Evolutionary conservation across 2,888 invertebrate genomes (phyloP), one percentile per base, ranked within the genome.

Genomic region (Epinotia bilunana): DNA sequence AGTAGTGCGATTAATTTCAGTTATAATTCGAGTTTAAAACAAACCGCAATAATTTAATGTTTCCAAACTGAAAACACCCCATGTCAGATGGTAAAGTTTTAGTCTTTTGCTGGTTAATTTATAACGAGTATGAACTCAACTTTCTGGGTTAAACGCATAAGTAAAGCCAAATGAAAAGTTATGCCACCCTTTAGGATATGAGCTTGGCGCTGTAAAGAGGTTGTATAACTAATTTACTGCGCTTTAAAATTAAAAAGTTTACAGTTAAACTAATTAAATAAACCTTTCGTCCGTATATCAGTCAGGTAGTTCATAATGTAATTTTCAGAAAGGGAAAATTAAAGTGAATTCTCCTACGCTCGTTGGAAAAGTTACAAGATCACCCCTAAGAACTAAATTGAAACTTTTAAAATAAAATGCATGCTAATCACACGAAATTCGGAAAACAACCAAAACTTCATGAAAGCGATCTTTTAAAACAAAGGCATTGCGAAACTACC

Each of bases 171-270:
- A 84, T 85, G 78, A 81, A 77, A 82, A 85, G 80, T 84, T 85
- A 86, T 83, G 77, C 80, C 78, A 43, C 84, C 83, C 82, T 80
- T 82, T 79, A 81, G 84, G 81, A 80, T 80, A 82, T 79, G 70
- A 74, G 46, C 67, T 43, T 12, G 57, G 58, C 55, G 43, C 46
- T 61, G 71, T 55, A 61, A 61, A 75, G 61, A 75, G 60, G 74
- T 62, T 65, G 46, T n/a, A 13, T 9, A 70, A 64, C 18, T 28
- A 23, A 64, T 53, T 64, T 63, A 63, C 63, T 57, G 28, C 20
- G 20, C 62, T 28, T 63, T 46, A 3, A 33, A 33, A 39, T 39
- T 49, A 53, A 61, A 61, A 33, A 69, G 58, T n/a, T 23, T 0
- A 0, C 16, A 43, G 58, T 5, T 43, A 11, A 1, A 62, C 18